A percentile compares a stretch with the other conserved stretches of the same genome.
These are phyloP conservation scores for Ornithoptera priamus DNA, from an alignment of 2,888 invertebrate genomes.

Conservation along the genomic window DNA sequence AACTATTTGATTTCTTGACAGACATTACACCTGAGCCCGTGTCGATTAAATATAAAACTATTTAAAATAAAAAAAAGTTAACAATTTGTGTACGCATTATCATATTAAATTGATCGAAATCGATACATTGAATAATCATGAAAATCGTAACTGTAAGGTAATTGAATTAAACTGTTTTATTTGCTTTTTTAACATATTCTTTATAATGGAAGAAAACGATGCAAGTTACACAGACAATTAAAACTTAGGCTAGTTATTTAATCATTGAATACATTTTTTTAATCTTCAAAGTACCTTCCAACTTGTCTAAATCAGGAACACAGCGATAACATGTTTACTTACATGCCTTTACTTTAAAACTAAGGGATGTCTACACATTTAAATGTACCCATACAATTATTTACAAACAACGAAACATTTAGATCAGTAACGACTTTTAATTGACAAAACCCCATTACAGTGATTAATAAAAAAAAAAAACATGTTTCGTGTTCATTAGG, in stretches of 20 bases:
- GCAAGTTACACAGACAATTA: background rate
- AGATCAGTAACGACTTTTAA: constrained; percentile 21
- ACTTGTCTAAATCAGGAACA: constrained; percentile 15
- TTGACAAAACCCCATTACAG: constrained; percentile 25
- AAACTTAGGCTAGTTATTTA: background rate
- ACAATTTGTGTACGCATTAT: background rate
- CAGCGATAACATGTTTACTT: background rate
- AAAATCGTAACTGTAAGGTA: background rate
- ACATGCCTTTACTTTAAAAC: constrained; percentile 7
- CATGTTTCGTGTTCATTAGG: background rate
- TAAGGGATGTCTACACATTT: constrained; percentile 13
- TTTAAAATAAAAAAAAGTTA: background rate
- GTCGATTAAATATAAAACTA: constrained; percentile 4
- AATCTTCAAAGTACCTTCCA: background rate
- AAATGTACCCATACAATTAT: constrained; percentile 1
- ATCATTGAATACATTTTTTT: background rate
- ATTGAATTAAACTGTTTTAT: background rate
- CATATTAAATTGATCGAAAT: background rate
- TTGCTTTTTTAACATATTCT: background rate
- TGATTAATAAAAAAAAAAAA: constrained; percentile 3
- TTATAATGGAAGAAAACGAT: background rate
- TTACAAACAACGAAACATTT: constrained; percentile 19
- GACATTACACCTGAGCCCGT: background rate
- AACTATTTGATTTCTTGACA: constrained; percentile 16
- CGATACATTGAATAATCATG: background rate